Evolutionary conservation across 2,888 invertebrate species (phyloP).

Genomic region (Diarsia dahlii): DNA sequence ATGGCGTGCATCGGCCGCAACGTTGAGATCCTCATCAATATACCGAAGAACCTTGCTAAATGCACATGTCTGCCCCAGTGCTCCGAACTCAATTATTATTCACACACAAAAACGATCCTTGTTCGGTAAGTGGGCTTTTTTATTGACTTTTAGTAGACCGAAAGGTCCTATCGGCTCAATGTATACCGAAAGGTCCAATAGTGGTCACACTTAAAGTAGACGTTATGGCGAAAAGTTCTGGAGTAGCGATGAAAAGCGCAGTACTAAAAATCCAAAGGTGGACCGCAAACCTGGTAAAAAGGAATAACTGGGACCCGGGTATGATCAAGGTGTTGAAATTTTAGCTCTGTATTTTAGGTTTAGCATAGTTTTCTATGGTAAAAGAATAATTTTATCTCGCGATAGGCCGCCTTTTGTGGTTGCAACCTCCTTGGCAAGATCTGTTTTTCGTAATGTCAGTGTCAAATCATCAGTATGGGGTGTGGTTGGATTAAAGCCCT

Average conservation of each 20-base stretch:
- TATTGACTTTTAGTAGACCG: constrained; percentile 14
- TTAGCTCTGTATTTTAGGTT: too few species aligned
- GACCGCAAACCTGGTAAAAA: background rate
- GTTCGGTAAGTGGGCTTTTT: constrained; percentile 79
- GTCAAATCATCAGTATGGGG: background rate
- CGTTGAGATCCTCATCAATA: constrained; percentile 88
- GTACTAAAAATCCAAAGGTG: background rate
- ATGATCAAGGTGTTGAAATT: background rate
- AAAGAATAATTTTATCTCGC: background rate
- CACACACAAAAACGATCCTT: constrained; percentile 88
- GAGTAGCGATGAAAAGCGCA: background rate
- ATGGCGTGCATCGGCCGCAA: constrained; percentile 90
- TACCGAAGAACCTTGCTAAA: constrained; percentile 88
- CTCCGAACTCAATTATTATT: constrained; percentile 88
- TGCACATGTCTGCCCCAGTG: constrained; percentile 88
- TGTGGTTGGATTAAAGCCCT: background rate
- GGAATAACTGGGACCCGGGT: too few species aligned
- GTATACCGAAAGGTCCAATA: background rate
- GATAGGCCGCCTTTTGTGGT: background rate
- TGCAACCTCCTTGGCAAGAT: background rate
- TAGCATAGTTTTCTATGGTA: background rate
- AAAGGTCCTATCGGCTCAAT: background rate
- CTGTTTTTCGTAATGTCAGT: constrained; percentile 5
- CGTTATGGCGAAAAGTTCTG: background rate
- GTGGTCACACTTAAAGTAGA: background rate